Percentiles rank a stretch among this genome's conserved stretches.
These are phyloP conservation scores for Tichodroma muraria DNA, from an alignment of 2,113 vertebrate genomes.

Conservation along the genomic window DNA sequence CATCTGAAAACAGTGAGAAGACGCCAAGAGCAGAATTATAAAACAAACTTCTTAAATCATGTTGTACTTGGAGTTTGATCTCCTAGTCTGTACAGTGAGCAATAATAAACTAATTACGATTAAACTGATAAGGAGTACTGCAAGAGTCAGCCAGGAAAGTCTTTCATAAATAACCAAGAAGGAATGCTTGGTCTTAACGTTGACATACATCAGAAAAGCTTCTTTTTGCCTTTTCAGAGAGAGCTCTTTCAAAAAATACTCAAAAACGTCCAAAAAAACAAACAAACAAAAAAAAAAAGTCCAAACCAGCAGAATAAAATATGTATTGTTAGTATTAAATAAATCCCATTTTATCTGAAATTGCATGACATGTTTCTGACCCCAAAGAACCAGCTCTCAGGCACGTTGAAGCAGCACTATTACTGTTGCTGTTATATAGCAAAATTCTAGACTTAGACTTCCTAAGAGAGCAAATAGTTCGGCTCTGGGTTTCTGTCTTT, in stretches of 20 bases:
- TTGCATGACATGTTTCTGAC: not conserved
- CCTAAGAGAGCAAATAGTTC: not conserved
- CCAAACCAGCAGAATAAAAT: not conserved
- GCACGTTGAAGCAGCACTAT: not conserved
- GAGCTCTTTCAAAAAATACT: not conserved
- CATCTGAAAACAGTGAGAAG: slow-evolving; percentile 20
- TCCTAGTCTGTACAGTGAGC: slow-evolving; percentile 56
- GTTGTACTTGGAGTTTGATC: slow-evolving; percentile 42
- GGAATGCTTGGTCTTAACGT: slow-evolving; percentile 23
- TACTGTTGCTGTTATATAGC: not conserved
- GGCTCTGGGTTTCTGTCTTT: not conserved
- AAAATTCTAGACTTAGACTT: not conserved
- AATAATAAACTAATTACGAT: slow-evolving; percentile 59
- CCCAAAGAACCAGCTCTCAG: not conserved
- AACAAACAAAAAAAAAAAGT: not conserved
- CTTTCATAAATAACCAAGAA: slow-evolving; percentile 24
- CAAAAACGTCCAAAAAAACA: not conserved
- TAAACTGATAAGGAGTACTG: slow-evolving; percentile 51
- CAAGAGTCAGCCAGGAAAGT: slow-evolving; percentile 37
- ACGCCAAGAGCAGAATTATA: not conserved
- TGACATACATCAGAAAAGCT: slow-evolving; percentile 11
- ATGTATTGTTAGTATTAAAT: not conserved
- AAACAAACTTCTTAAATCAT: slow-evolving; percentile 27
- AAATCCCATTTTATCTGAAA: not conserved
- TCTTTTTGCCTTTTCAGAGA: not conserved